Evolutionary conservation across 2,888 invertebrate species (phyloP).

Genomic region (Tipula confusa): DNA sequence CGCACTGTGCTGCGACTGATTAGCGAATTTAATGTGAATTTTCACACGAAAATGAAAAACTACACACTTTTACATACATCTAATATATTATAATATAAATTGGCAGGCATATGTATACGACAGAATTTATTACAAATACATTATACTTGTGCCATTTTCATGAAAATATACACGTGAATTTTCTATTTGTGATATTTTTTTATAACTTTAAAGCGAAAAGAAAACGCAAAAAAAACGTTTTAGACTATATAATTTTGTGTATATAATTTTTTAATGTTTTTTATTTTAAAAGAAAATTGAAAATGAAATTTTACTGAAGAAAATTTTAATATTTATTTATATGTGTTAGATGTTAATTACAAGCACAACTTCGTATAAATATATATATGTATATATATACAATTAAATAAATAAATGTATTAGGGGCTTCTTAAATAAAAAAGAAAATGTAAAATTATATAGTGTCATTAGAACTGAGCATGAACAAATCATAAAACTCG

Average conservation of each 20-base stretch:
- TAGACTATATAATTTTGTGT: not conserved
- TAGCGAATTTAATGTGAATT: not conserved
- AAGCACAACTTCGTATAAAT: not conserved
- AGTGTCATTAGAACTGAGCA: not conserved
- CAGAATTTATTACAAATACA: not conserved
- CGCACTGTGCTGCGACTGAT: not conserved
- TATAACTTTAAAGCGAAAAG: no score
- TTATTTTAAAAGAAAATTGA: not conserved
- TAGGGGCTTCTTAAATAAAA: not conserved
- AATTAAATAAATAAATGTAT: not conserved
- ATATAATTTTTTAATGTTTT: not conserved
- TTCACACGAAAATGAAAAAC: not conserved
- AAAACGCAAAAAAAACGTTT: constrained; percentile 4
- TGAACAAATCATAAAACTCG: not conserved
- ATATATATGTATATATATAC: no score
- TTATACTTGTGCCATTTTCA: not conserved
- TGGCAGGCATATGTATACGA: not conserved
- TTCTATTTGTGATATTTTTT: not conserved
- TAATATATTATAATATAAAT: no score
- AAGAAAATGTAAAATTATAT: not conserved
- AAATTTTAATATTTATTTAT: not conserved
- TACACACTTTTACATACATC: not conserved
- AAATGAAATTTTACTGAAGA: not conserved
- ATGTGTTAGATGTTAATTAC: not conserved
- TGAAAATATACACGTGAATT: constrained; percentile 8